These are phyloP conservation scores for Pogonomyrmex barbatus DNA, from an alignment of 1,140 invertebrate genomes.

Conservation along the genomic window DNA sequence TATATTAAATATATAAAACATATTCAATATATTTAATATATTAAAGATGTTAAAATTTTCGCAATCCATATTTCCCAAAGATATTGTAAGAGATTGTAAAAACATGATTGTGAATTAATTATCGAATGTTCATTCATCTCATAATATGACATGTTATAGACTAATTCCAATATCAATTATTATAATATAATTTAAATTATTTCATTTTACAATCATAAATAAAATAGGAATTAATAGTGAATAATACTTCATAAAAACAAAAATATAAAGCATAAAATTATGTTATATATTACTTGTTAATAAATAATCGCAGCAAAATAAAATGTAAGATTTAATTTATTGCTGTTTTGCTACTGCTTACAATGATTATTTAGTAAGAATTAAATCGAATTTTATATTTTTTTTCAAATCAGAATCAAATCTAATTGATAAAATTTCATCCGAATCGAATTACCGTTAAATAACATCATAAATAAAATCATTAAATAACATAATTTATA, in stretches of 20 bases:
- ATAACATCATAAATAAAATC: no score
- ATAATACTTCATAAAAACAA: neutral
- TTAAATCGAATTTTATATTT: neutral
- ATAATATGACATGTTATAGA: neutral
- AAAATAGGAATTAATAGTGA: neutral
- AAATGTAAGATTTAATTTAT: neutral
- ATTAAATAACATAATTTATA: no score
- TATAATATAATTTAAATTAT: neutral
- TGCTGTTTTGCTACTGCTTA: no score
- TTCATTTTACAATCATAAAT: neutral
- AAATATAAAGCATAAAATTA: neutral
- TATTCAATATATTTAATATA: neutral
- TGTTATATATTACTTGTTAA: neutral
- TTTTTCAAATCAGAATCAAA: neutral
- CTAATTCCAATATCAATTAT: constrained; percentile 8
- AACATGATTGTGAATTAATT: neutral
- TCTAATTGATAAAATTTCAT: no score
- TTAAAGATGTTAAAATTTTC: neutral
- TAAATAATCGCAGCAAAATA: neutral
- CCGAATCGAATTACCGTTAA: no score
- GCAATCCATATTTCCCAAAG: neutral
- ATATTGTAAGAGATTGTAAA: neutral
- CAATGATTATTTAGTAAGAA: neutral
- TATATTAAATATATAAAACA: neutral
- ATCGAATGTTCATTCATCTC: neutral